Evolutionary conservation across 1,140 invertebrate genomes (phyloP), one percentile per base, ranked within the genome.

Genomic region (Telenomus remus): DNA sequence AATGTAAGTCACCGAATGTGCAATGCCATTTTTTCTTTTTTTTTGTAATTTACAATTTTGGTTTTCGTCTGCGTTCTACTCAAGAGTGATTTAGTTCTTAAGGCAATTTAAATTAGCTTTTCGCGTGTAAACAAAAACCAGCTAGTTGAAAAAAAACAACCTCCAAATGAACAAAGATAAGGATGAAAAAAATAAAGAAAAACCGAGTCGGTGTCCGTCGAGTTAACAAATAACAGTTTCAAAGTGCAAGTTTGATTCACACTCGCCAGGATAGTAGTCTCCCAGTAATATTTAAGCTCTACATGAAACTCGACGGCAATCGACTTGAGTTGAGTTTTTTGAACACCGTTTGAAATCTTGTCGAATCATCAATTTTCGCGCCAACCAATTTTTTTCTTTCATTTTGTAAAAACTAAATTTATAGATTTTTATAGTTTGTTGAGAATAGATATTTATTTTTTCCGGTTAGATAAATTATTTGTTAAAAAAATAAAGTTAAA

Each of bases 61-160:
- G 73, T 83, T 80, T 72, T 76, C 47, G 60, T 80, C 39, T 19
- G 51, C 71, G 66, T 78, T n/a, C n/a, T 75, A 34, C 12, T 34
- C 34, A 44, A 44, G 37, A 49, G 48, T 66, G 15, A 60, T 68
- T 60, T 81, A 81, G 72, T 77, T 79, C 49, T 47, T 81, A 83
- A 50, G 44, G 1, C 11, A 35, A n/a, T n/a, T n/a, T 27, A 53
- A 74, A 76, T 70, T 72, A 54, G 50, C n/a, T 81, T 78, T 74
- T 60, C 70, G 78, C 50, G 19, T 78, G 76, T 76, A 27, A 27
- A 27, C 19, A 27, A 51, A 57, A 57, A 46, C 5, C 43, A 44
- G 43, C 43, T 44, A 44, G 13, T 44, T 14, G 1, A 44, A 11
- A 12, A 37, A 12, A 14, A 16, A 12, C 42, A 10, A 42, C 51